Conservation (phyloP, 1,140 invertebrate species). For the Leptonema lineaticorne region DNA sequence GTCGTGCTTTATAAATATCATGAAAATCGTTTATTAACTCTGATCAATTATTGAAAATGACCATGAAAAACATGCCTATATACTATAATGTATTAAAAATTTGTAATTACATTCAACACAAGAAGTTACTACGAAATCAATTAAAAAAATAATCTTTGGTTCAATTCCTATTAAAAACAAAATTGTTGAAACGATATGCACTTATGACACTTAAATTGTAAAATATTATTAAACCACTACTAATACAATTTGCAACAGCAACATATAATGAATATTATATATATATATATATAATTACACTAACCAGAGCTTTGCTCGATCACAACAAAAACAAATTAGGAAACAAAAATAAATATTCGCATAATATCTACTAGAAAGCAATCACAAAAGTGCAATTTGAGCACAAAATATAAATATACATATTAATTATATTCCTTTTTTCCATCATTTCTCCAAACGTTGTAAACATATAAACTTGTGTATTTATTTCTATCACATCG, state of each 20-base stretch:
- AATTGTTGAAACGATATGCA: too few relatives aligned
- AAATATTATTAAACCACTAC: slow-evolving; percentile 1
- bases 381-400: slow-evolving; percentile 22
- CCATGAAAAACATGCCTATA: too few relatives aligned
- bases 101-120: too few relatives aligned
- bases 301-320: slow-evolving; percentile 10
- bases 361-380: slow-evolving; percentile 24
- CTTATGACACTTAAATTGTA: too few relatives aligned
- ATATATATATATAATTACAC: slow-evolving; percentile 7
- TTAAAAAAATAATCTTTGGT: too few relatives aligned
- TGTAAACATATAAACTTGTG: slow-evolving; percentile 17
- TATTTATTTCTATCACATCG: slow-evolving; percentile 21
- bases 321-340: background rate
- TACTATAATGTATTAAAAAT: too few relatives aligned
- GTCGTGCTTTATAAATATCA: too few relatives aligned
- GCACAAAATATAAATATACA: slow-evolving; percentile 20
- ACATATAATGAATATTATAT: slow-evolving; percentile 10
- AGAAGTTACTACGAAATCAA: too few relatives aligned
- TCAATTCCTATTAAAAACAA: too few relatives aligned
- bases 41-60: too few relatives aligned
- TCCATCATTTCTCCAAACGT: background rate
- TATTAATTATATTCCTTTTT: too few relatives aligned
- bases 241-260: slow-evolving; percentile 13
- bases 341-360: slow-evolving; percentile 19
- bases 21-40: too few relatives aligned